These are phyloP conservation scores for Ascaphus truei DNA, from an alignment of 2,113 vertebrate genomes.

Conservation along the genomic window DNA sequence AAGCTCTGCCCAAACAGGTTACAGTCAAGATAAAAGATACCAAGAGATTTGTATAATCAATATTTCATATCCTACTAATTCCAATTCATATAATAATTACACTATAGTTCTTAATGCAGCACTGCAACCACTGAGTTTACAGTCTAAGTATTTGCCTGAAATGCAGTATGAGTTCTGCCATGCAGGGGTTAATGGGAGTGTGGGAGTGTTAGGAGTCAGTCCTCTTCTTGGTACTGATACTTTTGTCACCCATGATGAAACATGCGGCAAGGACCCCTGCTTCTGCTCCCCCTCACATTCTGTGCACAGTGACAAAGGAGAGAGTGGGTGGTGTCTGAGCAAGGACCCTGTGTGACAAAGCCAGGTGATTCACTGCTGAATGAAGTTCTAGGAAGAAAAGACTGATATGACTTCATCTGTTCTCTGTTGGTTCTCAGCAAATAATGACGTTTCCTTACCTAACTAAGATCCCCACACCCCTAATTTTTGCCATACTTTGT, in stretches of 20 bases:
- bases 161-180: not conserved
- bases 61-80: too few relatives aligned
- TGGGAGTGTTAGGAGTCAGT: not conserved
- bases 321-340: slow-evolving; percentile 3
- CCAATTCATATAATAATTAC: too few relatives aligned
- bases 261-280: not conserved
- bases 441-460: not conserved
- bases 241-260: slow-evolving; percentile 20
- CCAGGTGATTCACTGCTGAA: slow-evolving; percentile 23
- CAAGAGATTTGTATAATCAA: too few relatives aligned
- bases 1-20: too few relatives aligned
- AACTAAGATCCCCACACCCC: too few relatives aligned
- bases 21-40: too few relatives aligned
- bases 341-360: slow-evolving; percentile 23
- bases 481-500: too few relatives aligned
- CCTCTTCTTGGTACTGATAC: not conserved
- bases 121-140: too few relatives aligned
- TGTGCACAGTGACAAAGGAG: not conserved
- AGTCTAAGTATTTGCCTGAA: too few relatives aligned
- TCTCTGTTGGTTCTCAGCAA: not conserved
- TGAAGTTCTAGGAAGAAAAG: too few relatives aligned
- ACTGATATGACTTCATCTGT: too few relatives aligned
- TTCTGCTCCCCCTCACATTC: slow-evolving; percentile 30
- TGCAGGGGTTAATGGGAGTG: not conserved
- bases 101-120: not conserved